Evolutionary conservation across 2,113 vertebrate species (phyloP), one percentile per base, ranked within the genome.

Genomic region (Ictidomys tridecemlineatus): DNA sequence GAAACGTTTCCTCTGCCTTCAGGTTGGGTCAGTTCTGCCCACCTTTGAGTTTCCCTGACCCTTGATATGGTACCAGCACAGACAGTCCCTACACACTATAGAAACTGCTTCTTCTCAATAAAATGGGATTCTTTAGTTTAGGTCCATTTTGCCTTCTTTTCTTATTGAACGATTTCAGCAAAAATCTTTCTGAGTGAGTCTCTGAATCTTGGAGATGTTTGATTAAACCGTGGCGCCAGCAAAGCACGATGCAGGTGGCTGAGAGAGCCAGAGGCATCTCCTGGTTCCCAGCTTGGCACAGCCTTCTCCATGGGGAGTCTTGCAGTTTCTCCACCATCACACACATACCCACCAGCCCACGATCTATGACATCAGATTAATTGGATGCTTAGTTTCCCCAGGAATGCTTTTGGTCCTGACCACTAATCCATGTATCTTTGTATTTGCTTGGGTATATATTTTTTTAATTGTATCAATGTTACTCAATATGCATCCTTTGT

Each of bases 251-350:
- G 5, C 26, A 5, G 2, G 34, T 30, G 5, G 24, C 20, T 20
- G 3, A 18, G n/a, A 34, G 37, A 18, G 13, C 45, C 20, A 4
- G 30, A 20, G 32, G 0, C 32, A n/a, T 14, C 5, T 17, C 22
- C 14, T 17, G 4, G 56, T 56, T 18, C 58, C 58, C 58, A 56
- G 7, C 20, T 3, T 3, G 9, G 28, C 51, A 18, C 28, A 16
- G 6, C 20, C 51, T 42, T 18, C 77, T 18, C 0, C 37, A n/a
- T 8, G 14, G 10, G 28, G 72, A 45, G 28, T 72, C 34, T 28
- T 58, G 65, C 37, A 39, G 6, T 26, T 91, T 20, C 48, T 56
- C 14, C 16, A 42, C 30, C 22, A 24, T 3, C n/a, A 56, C 34
- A 2, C 16, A 8, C 51, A 42, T 45, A 8, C 28, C 48, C 56